Conservation (phyloP, 2,888 invertebrate genomes). For the Caenorhabditis wallacei region DNA sequence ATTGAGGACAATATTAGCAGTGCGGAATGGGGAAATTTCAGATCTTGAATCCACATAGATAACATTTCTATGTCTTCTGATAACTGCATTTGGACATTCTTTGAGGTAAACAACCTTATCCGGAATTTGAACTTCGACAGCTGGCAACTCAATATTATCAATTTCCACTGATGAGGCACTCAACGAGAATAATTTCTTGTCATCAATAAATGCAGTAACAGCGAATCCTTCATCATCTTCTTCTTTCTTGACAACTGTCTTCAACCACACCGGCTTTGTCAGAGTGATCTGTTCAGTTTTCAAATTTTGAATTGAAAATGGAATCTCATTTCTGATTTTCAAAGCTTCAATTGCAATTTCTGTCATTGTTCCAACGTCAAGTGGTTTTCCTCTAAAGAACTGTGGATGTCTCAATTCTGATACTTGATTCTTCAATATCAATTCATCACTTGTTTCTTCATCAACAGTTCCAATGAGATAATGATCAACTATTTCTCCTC, state of each 20-base stretch:
- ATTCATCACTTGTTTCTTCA: constrained; percentile 39
- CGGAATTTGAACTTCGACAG: constrained; percentile 51
- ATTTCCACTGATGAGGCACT: constrained; percentile 34
- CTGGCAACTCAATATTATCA: constrained; percentile 49
- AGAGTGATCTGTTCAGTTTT: constrained; percentile 47
- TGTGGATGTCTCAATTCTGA: constrained; percentile 68
- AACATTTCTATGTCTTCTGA: constrained; percentile 49
- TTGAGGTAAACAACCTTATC: constrained; percentile 40
- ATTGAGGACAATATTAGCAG: constrained; percentile 58
- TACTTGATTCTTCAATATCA: constrained; percentile 68
- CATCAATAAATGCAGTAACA: constrained; percentile 54
- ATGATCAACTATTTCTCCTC: constrained; percentile 71
- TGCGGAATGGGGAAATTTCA: constrained; percentile 60
- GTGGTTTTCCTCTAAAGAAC: constrained; percentile 67
- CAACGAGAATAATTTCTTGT: constrained; percentile 44
- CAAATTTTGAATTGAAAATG: constrained; percentile 62
- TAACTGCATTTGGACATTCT: constrained; percentile 61
- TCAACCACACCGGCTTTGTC: constrained; percentile 61
- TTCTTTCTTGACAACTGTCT: constrained; percentile 42
- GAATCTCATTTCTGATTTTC: constrained; percentile 44
- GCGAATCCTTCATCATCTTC: constrained; percentile 40
- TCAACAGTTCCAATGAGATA: constrained; percentile 74
- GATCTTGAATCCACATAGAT: constrained; percentile 59
- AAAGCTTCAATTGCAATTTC: constrained; percentile 63
- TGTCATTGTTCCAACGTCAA: constrained; percentile 63